Evolutionary conservation across 2,888 invertebrate genomes (phyloP).

Genomic region (Ennomos erosarius): DNA sequence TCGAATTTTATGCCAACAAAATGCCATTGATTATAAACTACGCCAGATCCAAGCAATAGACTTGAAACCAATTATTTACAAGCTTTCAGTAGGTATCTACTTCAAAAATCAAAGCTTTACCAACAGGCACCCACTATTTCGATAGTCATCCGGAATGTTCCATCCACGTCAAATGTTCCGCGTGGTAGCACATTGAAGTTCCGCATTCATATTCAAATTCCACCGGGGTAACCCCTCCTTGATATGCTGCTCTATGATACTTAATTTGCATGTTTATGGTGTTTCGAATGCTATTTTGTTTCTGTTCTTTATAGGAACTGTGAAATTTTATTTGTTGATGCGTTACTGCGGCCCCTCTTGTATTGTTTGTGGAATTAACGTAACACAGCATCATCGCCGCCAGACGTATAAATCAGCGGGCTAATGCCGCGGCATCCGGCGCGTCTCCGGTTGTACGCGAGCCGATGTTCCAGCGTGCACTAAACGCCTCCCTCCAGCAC

Average conservation of each 20-base stretch:
- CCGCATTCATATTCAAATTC: conserved; percentile 63
- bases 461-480: conserved; percentile 57
- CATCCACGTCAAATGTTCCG: conserved; percentile 26
- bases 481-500: conserved; percentile 25
- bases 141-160: conserved; percentile 26
- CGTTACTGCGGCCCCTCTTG: conserved; percentile 54
- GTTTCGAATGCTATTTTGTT: conserved; percentile 52
- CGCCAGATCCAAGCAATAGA: conserved; percentile 13
- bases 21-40: neutral
- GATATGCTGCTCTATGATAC: conserved; percentile 53
- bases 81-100: conserved; percentile 35
- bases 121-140: conserved; percentile 30
- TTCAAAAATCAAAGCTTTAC: conserved; percentile 31
- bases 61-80: conserved; percentile 13
- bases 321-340: conserved; percentile 47
- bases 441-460: conserved; percentile 68
- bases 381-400: conserved; percentile 63
- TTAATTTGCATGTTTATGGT: conserved; percentile 66
- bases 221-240: conserved; percentile 55
- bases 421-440: conserved; percentile 81
- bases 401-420: conserved; percentile 82
- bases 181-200: conserved; percentile 36
- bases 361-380: conserved; percentile 75
- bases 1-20: conserved; percentile 2
- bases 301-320: conserved; percentile 49